Conservation (phyloP, 2,888 invertebrate genomes). For the Parasteatoda lunata region DNA sequence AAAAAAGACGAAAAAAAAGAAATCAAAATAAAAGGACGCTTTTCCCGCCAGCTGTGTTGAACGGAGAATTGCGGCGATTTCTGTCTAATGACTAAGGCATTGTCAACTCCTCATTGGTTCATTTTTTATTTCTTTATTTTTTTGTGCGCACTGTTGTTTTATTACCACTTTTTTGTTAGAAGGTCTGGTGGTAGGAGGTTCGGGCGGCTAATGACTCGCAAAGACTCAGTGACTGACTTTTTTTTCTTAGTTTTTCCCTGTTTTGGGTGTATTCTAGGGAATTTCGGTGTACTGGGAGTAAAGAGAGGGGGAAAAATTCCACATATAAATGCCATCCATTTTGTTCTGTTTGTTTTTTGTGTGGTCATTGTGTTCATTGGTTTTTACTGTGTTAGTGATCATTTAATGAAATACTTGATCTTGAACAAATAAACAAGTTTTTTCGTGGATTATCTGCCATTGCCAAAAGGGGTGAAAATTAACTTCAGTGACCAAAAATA, state of each 20-base stretch:
- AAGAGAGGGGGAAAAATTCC: constrained; percentile 24
- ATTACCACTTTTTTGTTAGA: constrained; percentile 34
- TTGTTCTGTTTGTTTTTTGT: constrained; percentile 29
- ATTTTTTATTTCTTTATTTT: constrained; percentile 37
- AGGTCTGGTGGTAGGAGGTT: constrained; percentile 33
- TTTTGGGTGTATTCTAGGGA: constrained; percentile 24
- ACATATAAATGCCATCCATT: constrained; percentile 31
- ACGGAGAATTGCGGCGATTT: constrained; percentile 53
- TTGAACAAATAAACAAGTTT: neutral
- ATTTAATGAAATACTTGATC: constrained; percentile 45
- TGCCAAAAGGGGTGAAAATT: no score
- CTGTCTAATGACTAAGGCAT: constrained; percentile 58
- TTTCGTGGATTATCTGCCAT: no score
- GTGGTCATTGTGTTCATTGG: constrained; percentile 47
- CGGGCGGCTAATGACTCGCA: constrained; percentile 51
- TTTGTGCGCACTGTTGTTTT: constrained; percentile 24
- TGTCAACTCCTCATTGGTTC: constrained; percentile 64
- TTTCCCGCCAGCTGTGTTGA: constrained; percentile 53
- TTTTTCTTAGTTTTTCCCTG: constrained; percentile 14
- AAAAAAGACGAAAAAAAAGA: constrained; percentile 10
- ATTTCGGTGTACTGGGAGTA: constrained; percentile 20
- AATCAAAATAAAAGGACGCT: constrained; percentile 21
- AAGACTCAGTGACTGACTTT: constrained; percentile 62
- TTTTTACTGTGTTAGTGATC: constrained; percentile 32
- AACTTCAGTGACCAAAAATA: no score